Base-by-base conservation (phyloP, 2,888 invertebrate species). In the Spilosoma lubricipeda region DNA sequence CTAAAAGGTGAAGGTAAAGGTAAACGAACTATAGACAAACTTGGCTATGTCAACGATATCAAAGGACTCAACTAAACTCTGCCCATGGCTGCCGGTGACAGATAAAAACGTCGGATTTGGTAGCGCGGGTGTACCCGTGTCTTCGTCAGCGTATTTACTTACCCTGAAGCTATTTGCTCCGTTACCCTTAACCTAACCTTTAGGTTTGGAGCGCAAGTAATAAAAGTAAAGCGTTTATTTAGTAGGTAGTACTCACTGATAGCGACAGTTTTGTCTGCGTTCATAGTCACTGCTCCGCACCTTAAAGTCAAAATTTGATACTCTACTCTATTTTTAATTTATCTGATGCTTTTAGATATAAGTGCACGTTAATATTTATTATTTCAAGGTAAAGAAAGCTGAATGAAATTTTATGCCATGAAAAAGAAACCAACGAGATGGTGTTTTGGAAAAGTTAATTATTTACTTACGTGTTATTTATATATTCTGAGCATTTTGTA, bases 71-170 rank as follows among this genome's bases (percentile, higher is more conserved):
- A 88, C 89, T 90, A 90, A 91, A 87, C 87, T 88, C 82, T 82
- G 90, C 92, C 90, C 88, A 89, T 86, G 89, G 85, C 91, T 94
- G 94, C 83, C 86, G 84, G 89, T 93, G 93, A 94, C 94, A 94
- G 94, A 94, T 94, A 94, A 94, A 94, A 94, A 93, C 91, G 89
- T 89, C 87, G 85, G 88, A 87, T 90, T 88, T 90, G 88, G 88
- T 89, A 86, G 88, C 84, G 88, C 92, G 92, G 52, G 92, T 92
- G 90, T 90, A 90, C 92, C 91, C 90, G 88, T 88, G 90, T 89
- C 94, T 91, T 91, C 92, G 93, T 95, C 95, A 95, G 94, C 95
- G 91, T 95, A 94, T 95, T 95, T 94, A 89, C 94, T 90, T 90
- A 91, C 93, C 95, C 94, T 82, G 90, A 83, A 91, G 94, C 94